phyloP scores from a whole-genome alignment of 2,888 invertebrate genomes.

The Pycnomerus fuliginosus region DNA sequence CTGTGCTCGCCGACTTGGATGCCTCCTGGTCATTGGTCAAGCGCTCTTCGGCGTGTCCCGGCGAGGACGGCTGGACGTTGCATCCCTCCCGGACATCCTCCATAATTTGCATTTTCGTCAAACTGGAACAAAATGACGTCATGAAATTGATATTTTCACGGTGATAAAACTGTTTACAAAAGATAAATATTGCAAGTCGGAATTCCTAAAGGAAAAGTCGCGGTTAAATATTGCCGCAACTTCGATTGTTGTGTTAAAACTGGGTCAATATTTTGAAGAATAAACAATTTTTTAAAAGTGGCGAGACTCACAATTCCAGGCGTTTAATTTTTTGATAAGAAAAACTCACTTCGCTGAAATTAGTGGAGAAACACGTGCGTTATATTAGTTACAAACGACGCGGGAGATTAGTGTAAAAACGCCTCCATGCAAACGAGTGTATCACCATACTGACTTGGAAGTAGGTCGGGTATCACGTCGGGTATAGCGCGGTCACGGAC shows the following conservation, averaged over 20 bases:
- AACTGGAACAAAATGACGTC: constrained; percentile 50
- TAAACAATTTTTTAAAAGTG: too few species aligned
- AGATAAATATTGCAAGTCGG: constrained; percentile 12
- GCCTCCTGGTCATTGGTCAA: constrained; percentile 28
- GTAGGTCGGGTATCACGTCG: too few species aligned
- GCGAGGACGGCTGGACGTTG: constrained; percentile 49
- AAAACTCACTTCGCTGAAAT: constrained; percentile 2
- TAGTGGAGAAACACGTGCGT: constrained; percentile 16
- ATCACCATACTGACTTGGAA: constrained; percentile 25
- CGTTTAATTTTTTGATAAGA: too few species aligned
- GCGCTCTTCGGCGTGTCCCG: constrained; percentile 50
- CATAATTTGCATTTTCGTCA: constrained; percentile 64
- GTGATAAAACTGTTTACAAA: constrained; percentile 11
- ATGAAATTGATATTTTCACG: too few species aligned
- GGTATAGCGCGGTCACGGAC: constrained; percentile 41
- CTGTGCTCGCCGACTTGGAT: constrained; percentile 28
- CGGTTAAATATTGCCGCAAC: too few species aligned
- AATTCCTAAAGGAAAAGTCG: too few species aligned
- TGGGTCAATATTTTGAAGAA: too few species aligned
- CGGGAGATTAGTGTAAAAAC: constrained; percentile 24
- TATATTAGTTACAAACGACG: constrained; percentile 8
- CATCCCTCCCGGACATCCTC: constrained; percentile 56
- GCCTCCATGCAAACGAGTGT: constrained; percentile 9
- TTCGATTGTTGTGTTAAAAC: too few species aligned
- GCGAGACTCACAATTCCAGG: too few species aligned